Evolutionary conservation across 2,113 vertebrate species (phyloP), one percentile per base, ranked within the genome.

Genomic region (Steatornis caripensis): DNA sequence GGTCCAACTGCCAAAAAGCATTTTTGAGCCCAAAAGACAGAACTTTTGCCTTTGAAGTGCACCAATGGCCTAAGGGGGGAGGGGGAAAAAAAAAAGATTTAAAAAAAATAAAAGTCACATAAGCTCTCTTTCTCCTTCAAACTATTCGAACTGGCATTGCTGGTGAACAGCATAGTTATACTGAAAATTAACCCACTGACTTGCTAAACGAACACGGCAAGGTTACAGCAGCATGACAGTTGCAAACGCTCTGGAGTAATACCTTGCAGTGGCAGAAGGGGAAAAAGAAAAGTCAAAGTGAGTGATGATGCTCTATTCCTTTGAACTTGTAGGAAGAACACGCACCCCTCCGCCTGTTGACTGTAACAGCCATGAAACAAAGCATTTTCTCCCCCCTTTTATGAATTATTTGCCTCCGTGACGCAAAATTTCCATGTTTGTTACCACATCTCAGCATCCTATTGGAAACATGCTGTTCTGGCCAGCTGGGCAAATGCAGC

Each of bases 311-410:
- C 51, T 84, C 37, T 15, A 16, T 12, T 49, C 71, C 30, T 65
- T n/a, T 37, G n/a, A 58, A 58, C 3, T 4, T 3, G 23, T 1
- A 7, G 39, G 23, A n/a, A 64, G 51, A 66, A 43, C 17, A 48
- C 0, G 0, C 21, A 74, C 20, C 6, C n/a, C 17, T 71, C 20
- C 1, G 5, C 5, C 16, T n/a, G 20, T 11, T 53, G 37, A 37
- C 8, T 23, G 27, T 30, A 49, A 17, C 0, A 46, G 36, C n/a
- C 62, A 32, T 9, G 18, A 82, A 34, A 80, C 27, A 3, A 76
- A 69, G 29, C 34, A 10, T 80, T 79, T 81, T 45, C 22, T 49
- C 48, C 48, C 48, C 48, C 61, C 10, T 37, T 20, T 20, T 8
- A 4, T 5, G 18, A 75, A 90, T 4, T n/a, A 30, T 15, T 27